Base-by-base conservation (phyloP, 1,140 invertebrate genomes). In the Tribolium madens region DNA sequence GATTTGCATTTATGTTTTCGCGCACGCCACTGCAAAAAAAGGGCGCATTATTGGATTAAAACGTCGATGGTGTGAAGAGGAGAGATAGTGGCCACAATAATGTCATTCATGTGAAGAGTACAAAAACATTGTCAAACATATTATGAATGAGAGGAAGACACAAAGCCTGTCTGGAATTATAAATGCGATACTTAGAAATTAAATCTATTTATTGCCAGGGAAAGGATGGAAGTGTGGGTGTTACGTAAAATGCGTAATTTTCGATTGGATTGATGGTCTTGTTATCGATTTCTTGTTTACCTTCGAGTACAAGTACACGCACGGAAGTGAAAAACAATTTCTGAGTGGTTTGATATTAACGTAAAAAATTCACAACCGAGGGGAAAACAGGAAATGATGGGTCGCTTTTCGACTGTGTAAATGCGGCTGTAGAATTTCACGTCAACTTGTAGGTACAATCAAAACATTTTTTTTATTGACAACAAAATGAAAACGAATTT, bases 111-210 rank as follows among this genome's bases (percentile, higher is more conserved):
- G 57, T 4, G 26, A 64, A 64, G 57, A 64, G 14, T 64, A 64
- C 57, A 64, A 64, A 64, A 64, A 64, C 57, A 14, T 64, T 64
- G 57, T 64, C 57, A 64, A 64, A 64, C 57, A 64, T 64, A 64
- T 64, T 64, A 64, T 64, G 57, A 64, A 64, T 64, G 57, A 64
- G 26, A 64, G 57, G 57, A 64, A 64, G 57, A 33, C 57, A 64
- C 57, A 64, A 64, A 33, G 57, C 57, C 57, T 64, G 57, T 64
- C 57, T 64, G 57, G 57, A 64, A 64, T 64, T 64, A 64, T 64
- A 64, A 64, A 64, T 64, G 57, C 57, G 17, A 64, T 64, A 64
- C 57, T 64, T 64, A 64, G 57, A 64, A 64, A 64, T 64, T 64
- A 64, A 64, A 64, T 64, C 57, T 64, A 64, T 64, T 64, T 64